Percentiles rank a stretch among this genome's conserved stretches.
Evolutionary conservation across 1,140 invertebrate genomes (phyloP).

Genomic region (Helicoverpa zea): DNA sequence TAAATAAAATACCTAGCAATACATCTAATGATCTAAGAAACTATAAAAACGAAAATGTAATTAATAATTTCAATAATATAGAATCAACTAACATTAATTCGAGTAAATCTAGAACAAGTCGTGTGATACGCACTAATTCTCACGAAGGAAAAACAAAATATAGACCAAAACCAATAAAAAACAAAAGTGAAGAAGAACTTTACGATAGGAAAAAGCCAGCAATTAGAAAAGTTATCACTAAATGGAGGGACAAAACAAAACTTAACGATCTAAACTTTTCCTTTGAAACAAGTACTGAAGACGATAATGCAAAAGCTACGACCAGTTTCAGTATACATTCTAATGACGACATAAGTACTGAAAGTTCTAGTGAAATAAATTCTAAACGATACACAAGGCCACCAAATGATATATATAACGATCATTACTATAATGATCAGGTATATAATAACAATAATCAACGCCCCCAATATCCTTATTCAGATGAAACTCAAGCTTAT

Average conservation of each 20-base stretch:
- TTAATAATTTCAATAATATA: background rate
- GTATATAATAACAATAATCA: constrained; percentile 57
- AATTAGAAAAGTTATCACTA: constrained; percentile 80
- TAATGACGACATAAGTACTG: constrained; percentile 48
- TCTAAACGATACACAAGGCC: constrained; percentile 48
- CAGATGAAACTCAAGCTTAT: constrained; percentile 69
- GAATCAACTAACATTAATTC: background rate
- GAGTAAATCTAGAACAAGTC: constrained; percentile 47
- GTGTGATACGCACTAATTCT: constrained; percentile 43
- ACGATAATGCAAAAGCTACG: constrained; percentile 54
- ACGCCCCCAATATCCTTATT: constrained; percentile 59
- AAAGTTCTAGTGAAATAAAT: constrained; percentile 50
- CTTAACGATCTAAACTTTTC: constrained; percentile 72
- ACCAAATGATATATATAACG: constrained; percentile 52
- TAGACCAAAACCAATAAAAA: constrained; percentile 37
- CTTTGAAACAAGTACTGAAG: constrained; percentile 57
- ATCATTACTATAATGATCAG: constrained; percentile 9
- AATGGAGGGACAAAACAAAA: constrained; percentile 80
- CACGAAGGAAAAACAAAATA: constrained; percentile 44
- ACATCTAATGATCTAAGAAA: background rate
- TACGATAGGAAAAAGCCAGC: constrained; percentile 64
- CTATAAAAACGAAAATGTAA: background rate
- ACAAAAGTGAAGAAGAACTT: constrained; percentile 27
- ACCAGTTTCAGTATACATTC: constrained; percentile 42
- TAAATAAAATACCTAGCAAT: constrained; percentile 23